A percentile compares a stretch with the other conserved stretches of the same genome.
phyloP scores from a whole-genome alignment of 2,113 vertebrate species.

The Poecile atricapillus region DNA sequence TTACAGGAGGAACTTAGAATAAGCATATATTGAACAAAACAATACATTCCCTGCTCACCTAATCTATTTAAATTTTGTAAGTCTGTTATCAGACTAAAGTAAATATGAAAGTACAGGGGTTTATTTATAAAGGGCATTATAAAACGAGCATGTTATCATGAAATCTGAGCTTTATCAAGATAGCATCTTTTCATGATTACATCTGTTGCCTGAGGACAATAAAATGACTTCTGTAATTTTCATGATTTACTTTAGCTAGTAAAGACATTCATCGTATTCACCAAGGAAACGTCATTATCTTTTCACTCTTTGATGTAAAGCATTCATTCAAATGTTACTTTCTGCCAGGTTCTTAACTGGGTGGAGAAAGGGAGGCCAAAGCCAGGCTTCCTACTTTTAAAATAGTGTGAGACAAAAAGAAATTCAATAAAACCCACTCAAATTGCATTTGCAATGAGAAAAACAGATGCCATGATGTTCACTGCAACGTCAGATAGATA shows the following conservation, averaged over 20 bases:
- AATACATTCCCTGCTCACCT: not conserved
- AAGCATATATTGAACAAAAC: not conserved
- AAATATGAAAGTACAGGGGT: not conserved
- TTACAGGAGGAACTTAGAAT: not conserved
- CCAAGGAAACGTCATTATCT: not conserved
- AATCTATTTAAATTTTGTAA: not conserved
- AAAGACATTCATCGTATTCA: not conserved
- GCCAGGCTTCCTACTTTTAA: not conserved
- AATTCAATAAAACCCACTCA: not conserved
- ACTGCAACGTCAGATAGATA: not conserved
- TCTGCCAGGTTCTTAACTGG: not conserved
- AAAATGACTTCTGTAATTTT: slow-evolving; percentile 31
- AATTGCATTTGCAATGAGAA: not conserved
- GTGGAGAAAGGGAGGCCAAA: not conserved
- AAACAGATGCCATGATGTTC: not conserved
- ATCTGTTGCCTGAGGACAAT: slow-evolving; percentile 4
- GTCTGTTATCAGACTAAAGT: not conserved
- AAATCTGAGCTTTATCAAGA: slow-evolving; percentile 37
- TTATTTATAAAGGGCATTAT: slow-evolving; percentile 4
- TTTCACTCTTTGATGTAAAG: not conserved
- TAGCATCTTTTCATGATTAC: slow-evolving; percentile 5
- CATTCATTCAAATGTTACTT: not conserved
- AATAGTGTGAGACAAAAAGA: not conserved
- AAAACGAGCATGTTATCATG: not conserved
- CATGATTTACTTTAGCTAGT: slow-evolving; percentile 4